Evolutionary conservation across 2,888 invertebrate genomes (phyloP).

Genomic region (Andrena camellia): DNA sequence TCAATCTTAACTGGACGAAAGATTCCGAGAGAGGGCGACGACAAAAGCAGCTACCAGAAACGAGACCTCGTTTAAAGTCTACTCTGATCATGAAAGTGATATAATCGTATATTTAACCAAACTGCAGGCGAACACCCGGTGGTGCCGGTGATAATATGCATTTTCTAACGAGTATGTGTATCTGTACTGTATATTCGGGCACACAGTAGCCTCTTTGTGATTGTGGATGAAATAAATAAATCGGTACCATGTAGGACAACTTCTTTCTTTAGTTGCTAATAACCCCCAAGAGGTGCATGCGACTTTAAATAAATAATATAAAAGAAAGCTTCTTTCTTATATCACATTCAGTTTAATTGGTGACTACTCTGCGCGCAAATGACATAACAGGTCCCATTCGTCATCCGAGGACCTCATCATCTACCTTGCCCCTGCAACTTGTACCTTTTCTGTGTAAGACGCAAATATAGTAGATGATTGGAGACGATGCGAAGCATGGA

Average conservation of each 20-base stretch:
- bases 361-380: no score
- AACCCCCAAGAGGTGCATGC: no score
- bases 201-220: slow-evolving; percentile 73
- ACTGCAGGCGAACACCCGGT: slow-evolving; percentile 46
- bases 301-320: no score
- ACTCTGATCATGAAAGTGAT: slow-evolving; percentile 71
- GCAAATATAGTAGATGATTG: no score
- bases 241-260: slow-evolving; percentile 47
- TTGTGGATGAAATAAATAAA: slow-evolving; percentile 75
- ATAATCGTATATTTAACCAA: slow-evolving; percentile 58
- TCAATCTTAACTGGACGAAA: neutral
- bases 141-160: slow-evolving; percentile 64
- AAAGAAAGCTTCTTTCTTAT: no score
- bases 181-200: slow-evolving; percentile 73
- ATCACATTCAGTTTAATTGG: no score
- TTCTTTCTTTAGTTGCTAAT: neutral
- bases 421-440: no score
- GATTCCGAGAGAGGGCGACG: neutral
- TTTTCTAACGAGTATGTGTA: slow-evolving; percentile 80
- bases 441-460: no score
- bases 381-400: no score
- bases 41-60: slow-evolving; percentile 1
- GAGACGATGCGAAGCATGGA: neutral
- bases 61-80: slow-evolving; percentile 69
- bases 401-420: no score